These are phyloP conservation scores for Argyresthia goedartella DNA, from an alignment of 2,888 invertebrate genomes.

Conservation along the genomic window DNA sequence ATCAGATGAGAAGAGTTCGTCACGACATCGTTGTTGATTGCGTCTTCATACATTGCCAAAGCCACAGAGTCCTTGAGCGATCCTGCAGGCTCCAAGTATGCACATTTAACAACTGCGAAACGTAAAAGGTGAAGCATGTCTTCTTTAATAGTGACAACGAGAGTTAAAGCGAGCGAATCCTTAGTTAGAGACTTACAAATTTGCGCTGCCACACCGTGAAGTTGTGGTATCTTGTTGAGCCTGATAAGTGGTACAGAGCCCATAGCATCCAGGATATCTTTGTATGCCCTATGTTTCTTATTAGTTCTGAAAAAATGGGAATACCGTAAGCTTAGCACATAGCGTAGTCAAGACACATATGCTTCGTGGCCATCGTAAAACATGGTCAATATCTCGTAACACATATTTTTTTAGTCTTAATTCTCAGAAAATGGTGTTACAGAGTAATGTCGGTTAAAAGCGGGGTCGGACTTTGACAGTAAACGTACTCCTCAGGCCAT, in stretches of 20 bases:
- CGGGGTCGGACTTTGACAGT: no score
- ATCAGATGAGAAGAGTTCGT: background rate
- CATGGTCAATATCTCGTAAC: no score
- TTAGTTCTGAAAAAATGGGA: no score
- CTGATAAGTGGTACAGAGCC: slow-evolving; percentile 82
- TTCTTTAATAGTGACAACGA: background rate
- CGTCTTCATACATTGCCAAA: background rate
- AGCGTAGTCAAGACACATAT: no score
- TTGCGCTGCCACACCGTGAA: slow-evolving; percentile 79
- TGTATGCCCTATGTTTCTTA: slow-evolving; percentile 53
- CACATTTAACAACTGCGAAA: background rate
- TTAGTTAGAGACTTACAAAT: slow-evolving; percentile 72
- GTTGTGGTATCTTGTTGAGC: slow-evolving; percentile 78
- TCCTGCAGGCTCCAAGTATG: background rate
- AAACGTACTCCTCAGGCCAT: no score
- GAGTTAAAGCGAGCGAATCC: slow-evolving; percentile 8
- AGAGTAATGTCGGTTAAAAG: no score
- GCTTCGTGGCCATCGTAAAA: no score
- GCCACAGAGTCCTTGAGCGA: slow-evolving; percentile 1
- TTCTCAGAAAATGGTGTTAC: no score
- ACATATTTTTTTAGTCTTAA: no score
- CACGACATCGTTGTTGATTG: background rate
- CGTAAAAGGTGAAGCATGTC: slow-evolving; percentile 17
- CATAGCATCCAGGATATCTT: slow-evolving; percentile 77
- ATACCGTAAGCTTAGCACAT: no score